phyloP scores from a whole-genome alignment of 2,113 vertebrate genomes.

The Chaetodon trifascialis region DNA sequence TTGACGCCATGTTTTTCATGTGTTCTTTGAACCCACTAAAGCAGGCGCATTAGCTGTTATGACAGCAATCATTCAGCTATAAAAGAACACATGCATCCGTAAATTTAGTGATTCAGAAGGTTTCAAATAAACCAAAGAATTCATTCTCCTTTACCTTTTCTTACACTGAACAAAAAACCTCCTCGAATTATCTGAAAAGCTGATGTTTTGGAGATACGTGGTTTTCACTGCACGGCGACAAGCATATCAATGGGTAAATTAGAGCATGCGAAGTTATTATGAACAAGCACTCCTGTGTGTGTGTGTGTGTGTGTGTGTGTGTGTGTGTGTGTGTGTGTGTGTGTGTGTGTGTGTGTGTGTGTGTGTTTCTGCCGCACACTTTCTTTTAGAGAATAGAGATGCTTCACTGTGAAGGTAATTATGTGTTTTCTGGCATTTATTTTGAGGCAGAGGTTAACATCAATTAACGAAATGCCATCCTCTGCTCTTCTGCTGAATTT shows the following conservation, averaged over 20 bases:
- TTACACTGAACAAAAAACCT: not conserved
- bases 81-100: not conserved
- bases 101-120: not conserved
- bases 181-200: not conserved
- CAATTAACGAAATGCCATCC: conserved; percentile 20
- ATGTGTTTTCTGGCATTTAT: conserved; percentile 40
- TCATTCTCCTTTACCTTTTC: not conserved
- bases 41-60: not conserved
- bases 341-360: conserved; percentile 7
- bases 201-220: not conserved
- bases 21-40: not conserved
- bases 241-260: not conserved
- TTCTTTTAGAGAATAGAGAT: not conserved
- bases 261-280: not conserved
- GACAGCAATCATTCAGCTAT: not conserved
- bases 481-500: conserved; percentile 26
- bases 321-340: conserved; percentile 20
- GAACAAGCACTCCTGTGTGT: not conserved
- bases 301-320: conserved; percentile 16
- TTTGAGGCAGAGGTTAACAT: not conserved
- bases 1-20: too few relatives aligned
- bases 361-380: not conserved
- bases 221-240: not conserved
- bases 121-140: not conserved
- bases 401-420: conserved; percentile 24